Evolutionary conservation across 2,888 invertebrate genomes (phyloP).

Genomic region (Noctua janthe): DNA sequence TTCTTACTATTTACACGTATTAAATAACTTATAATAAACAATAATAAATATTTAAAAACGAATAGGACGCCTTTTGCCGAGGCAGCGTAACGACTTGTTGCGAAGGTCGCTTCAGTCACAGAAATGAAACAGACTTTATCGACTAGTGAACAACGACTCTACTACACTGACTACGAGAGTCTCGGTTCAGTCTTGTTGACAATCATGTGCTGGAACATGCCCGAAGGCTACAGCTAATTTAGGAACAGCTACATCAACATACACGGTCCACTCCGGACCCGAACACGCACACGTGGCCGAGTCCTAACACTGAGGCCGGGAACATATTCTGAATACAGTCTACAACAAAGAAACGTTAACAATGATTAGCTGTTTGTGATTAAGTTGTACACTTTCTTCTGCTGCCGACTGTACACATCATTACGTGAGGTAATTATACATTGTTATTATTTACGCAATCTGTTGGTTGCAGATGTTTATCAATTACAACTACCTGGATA

Average conservation of each 20-base stretch:
- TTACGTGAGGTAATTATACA: slow-evolving; percentile 24
- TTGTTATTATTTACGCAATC: slow-evolving; percentile 39
- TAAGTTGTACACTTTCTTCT: slow-evolving; percentile 4
- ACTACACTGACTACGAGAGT: slow-evolving; percentile 39
- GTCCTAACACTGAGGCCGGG: background rate
- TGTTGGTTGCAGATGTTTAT: slow-evolving; percentile 37
- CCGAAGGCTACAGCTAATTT: slow-evolving; percentile 49
- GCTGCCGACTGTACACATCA: slow-evolving; percentile 39
- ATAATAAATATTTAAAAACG: slow-evolving; percentile 88
- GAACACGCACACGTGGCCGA: background rate
- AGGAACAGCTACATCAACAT: slow-evolving; percentile 36
- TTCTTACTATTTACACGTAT: slow-evolving; percentile 86
- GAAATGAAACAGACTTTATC: slow-evolving; percentile 52
- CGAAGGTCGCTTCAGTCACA: slow-evolving; percentile 61
- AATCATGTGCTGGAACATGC: slow-evolving; percentile 41
- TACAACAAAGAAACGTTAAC: slow-evolving; percentile 19
- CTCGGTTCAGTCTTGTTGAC: slow-evolving; percentile 62
- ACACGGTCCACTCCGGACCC: slow-evolving; percentile 12
- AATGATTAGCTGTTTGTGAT: slow-evolving; percentile 6
- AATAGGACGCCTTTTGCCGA: slow-evolving; percentile 76
- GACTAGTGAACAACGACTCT: slow-evolving; percentile 60
- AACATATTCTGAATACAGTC: slow-evolving; percentile 31
- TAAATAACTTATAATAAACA: slow-evolving; percentile 89
- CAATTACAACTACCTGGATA: slow-evolving; percentile 41
- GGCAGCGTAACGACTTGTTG: slow-evolving; percentile 65